Evolutionary conservation across 2,888 invertebrate genomes (phyloP).

Genomic region (Hemistola chrysoprasaria): DNA sequence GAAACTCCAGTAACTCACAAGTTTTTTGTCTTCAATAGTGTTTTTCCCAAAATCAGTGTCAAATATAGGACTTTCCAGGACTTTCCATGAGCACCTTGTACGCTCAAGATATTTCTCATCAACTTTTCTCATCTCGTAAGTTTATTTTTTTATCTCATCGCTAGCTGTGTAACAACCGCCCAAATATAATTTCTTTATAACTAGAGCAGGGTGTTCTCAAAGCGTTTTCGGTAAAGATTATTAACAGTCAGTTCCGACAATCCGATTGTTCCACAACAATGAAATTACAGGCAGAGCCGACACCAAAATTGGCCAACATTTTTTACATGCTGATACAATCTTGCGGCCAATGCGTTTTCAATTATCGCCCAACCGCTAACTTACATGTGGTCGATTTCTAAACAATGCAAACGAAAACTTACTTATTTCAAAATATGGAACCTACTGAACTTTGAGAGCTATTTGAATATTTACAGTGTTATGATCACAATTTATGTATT

Average conservation of each 20-base stretch:
- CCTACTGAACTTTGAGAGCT: too few relatives aligned
- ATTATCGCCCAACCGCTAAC: slow-evolving; percentile 65
- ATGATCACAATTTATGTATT: too few relatives aligned
- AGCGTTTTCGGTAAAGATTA: slow-evolving; percentile 2
- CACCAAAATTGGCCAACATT: slow-evolving; percentile 25
- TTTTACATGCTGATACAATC: slow-evolving; percentile 30
- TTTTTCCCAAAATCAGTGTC: too few relatives aligned
- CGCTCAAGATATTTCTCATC: too few relatives aligned
- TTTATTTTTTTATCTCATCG: too few relatives aligned
- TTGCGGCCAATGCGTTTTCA: slow-evolving; percentile 55
- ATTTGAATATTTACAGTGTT: too few relatives aligned
- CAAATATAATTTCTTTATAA: slow-evolving; percentile 13
- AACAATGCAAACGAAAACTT: slow-evolving; percentile 49
- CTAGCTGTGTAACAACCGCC: too few relatives aligned
- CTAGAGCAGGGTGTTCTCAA: neutral
- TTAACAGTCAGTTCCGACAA: slow-evolving; percentile 8
- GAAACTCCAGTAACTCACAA: too few relatives aligned
- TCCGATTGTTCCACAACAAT: slow-evolving; percentile 24
- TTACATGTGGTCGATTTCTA: slow-evolving; percentile 41
- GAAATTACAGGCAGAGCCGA: slow-evolving; percentile 17
- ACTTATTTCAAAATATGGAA: neutral
- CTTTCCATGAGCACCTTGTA: too few relatives aligned
- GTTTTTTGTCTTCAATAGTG: too few relatives aligned
- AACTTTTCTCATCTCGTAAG: too few relatives aligned
- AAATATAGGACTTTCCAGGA: too few relatives aligned